phyloP scores from a whole-genome alignment of 64 coral and sea anemone genomes.

The Platygyra sinensis region DNA sequence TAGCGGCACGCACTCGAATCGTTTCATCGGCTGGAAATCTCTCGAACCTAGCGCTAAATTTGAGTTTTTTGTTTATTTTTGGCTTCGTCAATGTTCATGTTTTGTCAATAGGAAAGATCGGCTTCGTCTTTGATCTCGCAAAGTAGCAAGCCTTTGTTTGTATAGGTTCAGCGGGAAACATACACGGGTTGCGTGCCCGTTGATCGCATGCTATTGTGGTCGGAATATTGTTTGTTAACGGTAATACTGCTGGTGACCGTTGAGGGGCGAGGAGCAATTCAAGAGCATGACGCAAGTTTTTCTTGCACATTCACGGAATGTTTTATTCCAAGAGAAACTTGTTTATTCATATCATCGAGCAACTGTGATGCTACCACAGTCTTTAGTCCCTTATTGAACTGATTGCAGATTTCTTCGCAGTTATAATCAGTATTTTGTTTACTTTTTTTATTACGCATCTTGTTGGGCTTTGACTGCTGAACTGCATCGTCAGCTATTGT shows the following conservation, averaged over 20 bases:
- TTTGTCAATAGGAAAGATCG: not conserved
- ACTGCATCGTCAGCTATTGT: not conserved
- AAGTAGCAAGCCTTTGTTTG: slow-evolving; percentile 19
- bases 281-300: not conserved
- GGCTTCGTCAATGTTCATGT: not conserved
- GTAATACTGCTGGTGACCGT: too few relatives aligned
- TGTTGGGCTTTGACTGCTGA: not conserved
- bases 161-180: not conserved
- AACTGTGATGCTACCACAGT: not conserved
- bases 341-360: too few relatives aligned
- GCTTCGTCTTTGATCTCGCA: not conserved
- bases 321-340: too few relatives aligned
- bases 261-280: not conserved
- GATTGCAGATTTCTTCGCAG: not conserved
- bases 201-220: not conserved
- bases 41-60: not conserved
- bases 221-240: not conserved
- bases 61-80: slow-evolving; percentile 3
- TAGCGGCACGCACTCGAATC: not conserved
- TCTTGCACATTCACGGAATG: not conserved
- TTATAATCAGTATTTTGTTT: not conserved
- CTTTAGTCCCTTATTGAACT: not conserved
- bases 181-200: not conserved
- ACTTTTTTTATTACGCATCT: not conserved
- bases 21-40: not conserved